Percentiles rank a stretch among this genome's conserved stretches.
These are phyloP conservation scores for Cataglyphis rosenhaueri DNA, from an alignment of 2,888 invertebrate species.

Conservation along the genomic window DNA sequence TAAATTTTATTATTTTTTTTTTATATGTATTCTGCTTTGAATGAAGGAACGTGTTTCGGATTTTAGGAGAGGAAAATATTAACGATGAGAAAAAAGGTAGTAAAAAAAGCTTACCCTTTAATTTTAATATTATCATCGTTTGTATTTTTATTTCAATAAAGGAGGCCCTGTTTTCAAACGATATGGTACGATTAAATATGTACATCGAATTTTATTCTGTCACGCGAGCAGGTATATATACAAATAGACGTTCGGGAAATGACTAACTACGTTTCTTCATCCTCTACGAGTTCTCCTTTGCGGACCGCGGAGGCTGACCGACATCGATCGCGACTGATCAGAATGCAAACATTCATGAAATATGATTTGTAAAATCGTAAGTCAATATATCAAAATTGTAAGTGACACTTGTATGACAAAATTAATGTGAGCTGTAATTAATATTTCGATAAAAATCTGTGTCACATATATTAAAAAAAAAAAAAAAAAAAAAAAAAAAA, in stretches of 20 bases:
- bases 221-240: constrained; percentile 83
- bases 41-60: constrained; percentile 7
- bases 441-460: background rate
- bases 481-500: background rate
- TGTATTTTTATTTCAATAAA: constrained; percentile 63
- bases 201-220: constrained; percentile 85
- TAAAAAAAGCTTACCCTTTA: constrained; percentile 1
- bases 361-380: constrained; percentile 28
- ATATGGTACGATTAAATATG: constrained; percentile 80
- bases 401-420: background rate
- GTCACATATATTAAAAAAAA: background rate
- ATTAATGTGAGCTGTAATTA: constrained; percentile 9
- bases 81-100: background rate
- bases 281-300: constrained; percentile 61
- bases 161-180: constrained; percentile 63
- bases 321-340: constrained; percentile 12
- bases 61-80: background rate
- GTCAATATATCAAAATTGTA: background rate
- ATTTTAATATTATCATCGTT: constrained; percentile 46
- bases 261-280: constrained; percentile 70
- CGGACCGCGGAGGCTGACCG: constrained; percentile 67
- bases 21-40: background rate
- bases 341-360: background rate
- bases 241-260: constrained; percentile 82
- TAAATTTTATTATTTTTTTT: background rate